A percentile compares a stretch with the other conserved stretches of the same genome.
Evolutionary conservation across 2,888 invertebrate species (phyloP).

Genomic region (Nephrotoma guestfalica): DNA sequence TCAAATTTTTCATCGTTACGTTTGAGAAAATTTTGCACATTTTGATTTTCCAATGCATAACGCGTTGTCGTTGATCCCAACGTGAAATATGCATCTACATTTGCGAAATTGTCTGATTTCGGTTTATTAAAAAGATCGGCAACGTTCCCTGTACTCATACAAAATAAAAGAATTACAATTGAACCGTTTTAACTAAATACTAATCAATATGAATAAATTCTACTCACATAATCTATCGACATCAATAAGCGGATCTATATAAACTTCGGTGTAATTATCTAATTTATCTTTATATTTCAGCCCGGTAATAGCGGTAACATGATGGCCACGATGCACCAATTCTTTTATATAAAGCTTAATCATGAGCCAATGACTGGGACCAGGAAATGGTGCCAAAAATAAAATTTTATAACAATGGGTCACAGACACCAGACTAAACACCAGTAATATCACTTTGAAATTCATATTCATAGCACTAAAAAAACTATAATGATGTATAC

Average conservation of each 20-base stretch:
- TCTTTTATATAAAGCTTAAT: conserved; percentile 27
- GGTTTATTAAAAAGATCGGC: not conserved
- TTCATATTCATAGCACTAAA: not conserved
- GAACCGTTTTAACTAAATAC: not conserved
- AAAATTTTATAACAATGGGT: conserved; percentile 20
- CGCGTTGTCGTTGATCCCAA: conserved; percentile 20
- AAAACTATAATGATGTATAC: not conserved
- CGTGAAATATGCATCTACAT: not conserved
- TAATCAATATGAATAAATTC: not conserved
- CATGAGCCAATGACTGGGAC: conserved; percentile 33
- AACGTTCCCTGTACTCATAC: not conserved
- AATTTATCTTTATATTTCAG: not conserved
- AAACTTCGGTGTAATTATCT: conserved; percentile 31
- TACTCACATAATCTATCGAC: conserved; percentile 27
- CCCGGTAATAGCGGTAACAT: conserved; percentile 27
- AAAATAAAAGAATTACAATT: too few relatives aligned
- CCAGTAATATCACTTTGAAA: not conserved
- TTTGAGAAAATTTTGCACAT: conserved; percentile 22
- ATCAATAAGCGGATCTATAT: conserved; percentile 26
- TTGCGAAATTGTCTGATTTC: not conserved
- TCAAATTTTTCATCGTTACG: conserved; percentile 30
- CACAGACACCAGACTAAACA: not conserved
- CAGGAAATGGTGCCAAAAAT: conserved; percentile 30
- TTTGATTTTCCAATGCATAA: conserved; percentile 23
- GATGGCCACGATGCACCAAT: conserved; percentile 30